Evolutionary conservation across 2,888 invertebrate genomes (phyloP).

Genomic region (Tinea trinotella): DNA sequence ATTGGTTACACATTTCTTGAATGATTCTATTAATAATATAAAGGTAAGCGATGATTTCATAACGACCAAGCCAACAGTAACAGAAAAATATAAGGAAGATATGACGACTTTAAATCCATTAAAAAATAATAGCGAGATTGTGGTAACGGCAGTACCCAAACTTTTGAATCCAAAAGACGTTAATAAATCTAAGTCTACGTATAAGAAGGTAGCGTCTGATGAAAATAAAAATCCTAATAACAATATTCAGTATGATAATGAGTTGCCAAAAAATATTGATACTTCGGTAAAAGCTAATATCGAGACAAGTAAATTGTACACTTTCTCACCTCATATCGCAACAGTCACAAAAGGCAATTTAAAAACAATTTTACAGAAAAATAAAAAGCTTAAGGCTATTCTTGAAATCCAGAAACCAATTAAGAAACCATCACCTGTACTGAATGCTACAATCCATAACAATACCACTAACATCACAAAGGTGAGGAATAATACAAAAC

Average conservation of each 20-base stretch:
- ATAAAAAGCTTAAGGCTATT: slow-evolving; percentile 53
- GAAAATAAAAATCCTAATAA: not conserved
- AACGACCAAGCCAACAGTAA: not conserved
- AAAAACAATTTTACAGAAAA: slow-evolving; percentile 52
- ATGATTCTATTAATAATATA: too few species aligned
- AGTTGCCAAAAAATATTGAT: not conserved
- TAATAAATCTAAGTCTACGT: not conserved
- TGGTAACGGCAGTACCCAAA: not conserved
- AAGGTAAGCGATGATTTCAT: too few species aligned
- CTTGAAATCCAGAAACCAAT: slow-evolving; percentile 53
- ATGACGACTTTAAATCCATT: not conserved
- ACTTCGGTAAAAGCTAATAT: slow-evolving; percentile 21
- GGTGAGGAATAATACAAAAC: slow-evolving; percentile 32
- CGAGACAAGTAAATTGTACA: slow-evolving; percentile 26
- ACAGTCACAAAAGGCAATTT: slow-evolving; percentile 58
- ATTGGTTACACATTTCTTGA: not conserved
- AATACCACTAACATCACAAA: slow-evolving; percentile 39
- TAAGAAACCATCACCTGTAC: slow-evolving; percentile 25
- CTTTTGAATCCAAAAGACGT: not conserved
- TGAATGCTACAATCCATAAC: slow-evolving; percentile 30
- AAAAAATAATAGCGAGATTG: not conserved
- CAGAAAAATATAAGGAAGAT: not conserved
- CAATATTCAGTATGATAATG: not conserved
- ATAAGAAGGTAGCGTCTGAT: not conserved
- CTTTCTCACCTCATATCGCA: slow-evolving; percentile 43